phyloP scores from a whole-genome alignment of 2,888 invertebrate genomes.

The Candidula unifasciata region DNA sequence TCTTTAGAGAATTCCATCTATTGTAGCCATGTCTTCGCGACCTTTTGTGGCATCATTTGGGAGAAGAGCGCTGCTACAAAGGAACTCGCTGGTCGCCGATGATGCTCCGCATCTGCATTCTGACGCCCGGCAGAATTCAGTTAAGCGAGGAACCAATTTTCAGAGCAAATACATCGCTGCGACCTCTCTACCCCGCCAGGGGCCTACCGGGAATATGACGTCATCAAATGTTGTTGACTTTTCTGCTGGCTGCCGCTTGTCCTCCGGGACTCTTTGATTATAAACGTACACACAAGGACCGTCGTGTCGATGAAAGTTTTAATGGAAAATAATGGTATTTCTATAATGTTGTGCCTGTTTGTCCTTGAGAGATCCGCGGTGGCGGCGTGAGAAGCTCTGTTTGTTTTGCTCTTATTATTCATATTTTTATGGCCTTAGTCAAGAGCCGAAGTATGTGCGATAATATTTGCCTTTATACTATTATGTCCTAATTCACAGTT shows the following conservation, averaged over 20 bases:
- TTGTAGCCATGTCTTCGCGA: constrained; percentile 44
- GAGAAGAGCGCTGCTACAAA: constrained; percentile 43
- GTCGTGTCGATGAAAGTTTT: constrained; percentile 29
- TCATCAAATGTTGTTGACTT: constrained; percentile 48
- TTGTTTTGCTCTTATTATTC: constrained; percentile 1
- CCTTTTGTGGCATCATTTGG: constrained; percentile 44
- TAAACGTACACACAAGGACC: constrained; percentile 36
- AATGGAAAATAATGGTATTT: constrained; percentile 37
- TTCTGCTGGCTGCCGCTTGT: constrained; percentile 33
- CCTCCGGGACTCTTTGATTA: constrained; percentile 42
- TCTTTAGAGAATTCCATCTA: constrained; percentile 7
- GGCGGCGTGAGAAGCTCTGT: constrained; percentile 1
- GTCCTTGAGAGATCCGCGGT: constrained; percentile 28
- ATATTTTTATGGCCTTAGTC: constrained; percentile 1
- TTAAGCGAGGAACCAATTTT: constrained; percentile 48
- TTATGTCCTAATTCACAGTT: constrained; percentile 4
- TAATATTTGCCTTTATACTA: constrained; percentile 32
- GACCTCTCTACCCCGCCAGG: constrained; percentile 34
- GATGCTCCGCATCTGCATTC: constrained; percentile 44
- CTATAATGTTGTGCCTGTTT: constrained; percentile 40
- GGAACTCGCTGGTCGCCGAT: constrained; percentile 12
- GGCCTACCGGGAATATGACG: constrained; percentile 34
- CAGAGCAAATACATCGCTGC: constrained; percentile 43
- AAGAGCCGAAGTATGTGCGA: constrained; percentile 10
- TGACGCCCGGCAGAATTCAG: constrained; percentile 45